Evolutionary conservation across 1,140 invertebrate species (phyloP).

Genomic region (Cotesia typhae): DNA sequence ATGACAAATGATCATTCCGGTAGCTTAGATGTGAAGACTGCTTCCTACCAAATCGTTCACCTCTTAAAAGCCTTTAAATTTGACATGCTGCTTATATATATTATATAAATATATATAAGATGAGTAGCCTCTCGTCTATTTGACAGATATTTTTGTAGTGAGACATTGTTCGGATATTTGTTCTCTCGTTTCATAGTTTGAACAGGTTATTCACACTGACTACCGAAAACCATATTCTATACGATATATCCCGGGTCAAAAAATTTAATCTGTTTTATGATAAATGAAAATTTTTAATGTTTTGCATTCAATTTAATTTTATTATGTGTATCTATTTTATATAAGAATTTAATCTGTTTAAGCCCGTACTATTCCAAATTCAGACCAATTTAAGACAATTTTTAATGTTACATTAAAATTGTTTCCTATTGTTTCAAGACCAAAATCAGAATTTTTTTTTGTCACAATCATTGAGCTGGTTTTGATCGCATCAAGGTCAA

Average conservation of each 20-base stretch:
- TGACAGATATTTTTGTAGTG: slow-evolving; percentile 28
- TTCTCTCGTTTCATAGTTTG: slow-evolving; percentile 14
- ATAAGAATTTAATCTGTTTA: no score
- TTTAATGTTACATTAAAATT: no score
- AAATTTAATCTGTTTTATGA: no score
- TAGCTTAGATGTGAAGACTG: slow-evolving; percentile 9
- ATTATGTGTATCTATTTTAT: no score
- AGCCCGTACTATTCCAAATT: no score
- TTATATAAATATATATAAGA: background rate
- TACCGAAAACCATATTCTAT: slow-evolving; percentile 26
- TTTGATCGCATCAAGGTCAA: no score
- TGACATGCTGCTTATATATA: background rate
- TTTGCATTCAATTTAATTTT: no score
- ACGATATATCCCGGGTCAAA: background rate
- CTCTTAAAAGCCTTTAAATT: background rate
- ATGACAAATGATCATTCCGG: slow-evolving; percentile 26
- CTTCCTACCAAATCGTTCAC: slow-evolving; percentile 2
- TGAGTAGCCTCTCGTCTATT: slow-evolving; percentile 13
- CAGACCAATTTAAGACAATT: no score
- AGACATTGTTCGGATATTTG: slow-evolving; percentile 34
- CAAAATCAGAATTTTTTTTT: no score
- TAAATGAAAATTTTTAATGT: no score
- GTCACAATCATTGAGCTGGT: no score
- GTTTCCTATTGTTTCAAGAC: no score
- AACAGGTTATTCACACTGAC: slow-evolving; percentile 26